Percentiles rank a stretch among this genome's conserved stretches.
Conservation (phyloP, 2,888 invertebrate species). For the Campoplex nolae region DNA sequence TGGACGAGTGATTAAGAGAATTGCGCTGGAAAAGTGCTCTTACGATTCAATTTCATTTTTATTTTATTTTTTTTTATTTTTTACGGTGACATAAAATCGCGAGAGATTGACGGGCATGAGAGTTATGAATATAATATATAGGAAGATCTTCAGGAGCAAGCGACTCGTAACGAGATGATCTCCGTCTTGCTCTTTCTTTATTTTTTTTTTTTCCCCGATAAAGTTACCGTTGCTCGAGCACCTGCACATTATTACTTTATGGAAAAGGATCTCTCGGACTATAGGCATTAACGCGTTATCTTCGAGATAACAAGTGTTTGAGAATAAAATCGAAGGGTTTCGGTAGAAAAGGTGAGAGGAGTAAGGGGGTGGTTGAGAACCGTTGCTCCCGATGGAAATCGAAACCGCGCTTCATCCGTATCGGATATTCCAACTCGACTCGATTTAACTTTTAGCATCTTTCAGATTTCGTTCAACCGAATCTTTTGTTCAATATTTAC, state of each 20-base stretch:
- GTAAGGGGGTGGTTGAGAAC: constrained; percentile 30
- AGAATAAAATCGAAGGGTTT: constrained; percentile 39
- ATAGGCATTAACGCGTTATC: constrained; percentile 48
- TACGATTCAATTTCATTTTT: constrained; percentile 14
- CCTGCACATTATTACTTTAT: constrained; percentile 48
- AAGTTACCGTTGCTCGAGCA: constrained; percentile 50
- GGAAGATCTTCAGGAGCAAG: constrained; percentile 44
- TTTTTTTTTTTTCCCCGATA: constrained; percentile 11
- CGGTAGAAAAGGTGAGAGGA: constrained; percentile 12
- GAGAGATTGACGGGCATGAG: constrained; percentile 28
- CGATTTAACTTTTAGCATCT: constrained; percentile 21
- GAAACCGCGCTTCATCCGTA: constrained; percentile 5
- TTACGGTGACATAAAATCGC: constrained; percentile 34
- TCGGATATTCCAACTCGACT: constrained; percentile 15
- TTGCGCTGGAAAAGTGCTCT: neutral
- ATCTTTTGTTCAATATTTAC: constrained; percentile 12
- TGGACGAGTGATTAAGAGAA: neutral
- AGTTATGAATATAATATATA: constrained; percentile 35
- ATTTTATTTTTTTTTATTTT: neutral
- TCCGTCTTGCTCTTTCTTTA: constrained; percentile 23
- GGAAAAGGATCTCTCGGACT: constrained; percentile 38
- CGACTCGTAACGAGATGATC: constrained; percentile 59
- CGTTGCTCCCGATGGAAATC: constrained; percentile 33
- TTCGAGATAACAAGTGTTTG: constrained; percentile 44
- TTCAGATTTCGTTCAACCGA: neutral